phyloP scores from a whole-genome alignment of 2,888 invertebrate species.

The Ormyrus nitidulus region DNA sequence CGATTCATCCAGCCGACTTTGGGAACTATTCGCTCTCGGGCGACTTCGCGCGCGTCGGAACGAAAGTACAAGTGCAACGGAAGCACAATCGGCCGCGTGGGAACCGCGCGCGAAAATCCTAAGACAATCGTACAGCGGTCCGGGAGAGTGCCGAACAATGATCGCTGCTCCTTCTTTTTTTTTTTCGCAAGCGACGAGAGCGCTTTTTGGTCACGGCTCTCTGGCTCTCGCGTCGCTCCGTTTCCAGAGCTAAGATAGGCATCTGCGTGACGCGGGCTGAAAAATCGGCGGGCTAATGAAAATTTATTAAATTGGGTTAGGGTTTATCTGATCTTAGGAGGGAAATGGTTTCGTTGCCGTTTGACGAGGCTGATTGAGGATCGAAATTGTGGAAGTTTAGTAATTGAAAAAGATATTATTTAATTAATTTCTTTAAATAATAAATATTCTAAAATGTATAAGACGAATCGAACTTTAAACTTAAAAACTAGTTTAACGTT shows the following conservation, averaged over 20 bases:
- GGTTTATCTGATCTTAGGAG: too few species aligned
- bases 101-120: background rate
- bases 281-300: background rate
- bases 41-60: background rate
- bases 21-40: too few species aligned
- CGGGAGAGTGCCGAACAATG: conserved; percentile 12
- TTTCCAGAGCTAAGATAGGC: background rate
- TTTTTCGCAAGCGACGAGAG: background rate
- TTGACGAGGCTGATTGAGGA: too few species aligned
- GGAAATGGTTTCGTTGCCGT: too few species aligned
- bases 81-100: background rate
- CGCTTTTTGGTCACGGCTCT: background rate
- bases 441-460: background rate
- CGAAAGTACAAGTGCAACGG: conserved; percentile 31
- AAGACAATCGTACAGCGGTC: conserved; percentile 16
- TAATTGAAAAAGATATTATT: background rate
- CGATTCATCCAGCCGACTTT: background rate
- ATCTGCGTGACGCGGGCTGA: background rate
- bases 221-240: background rate
- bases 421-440: background rate
- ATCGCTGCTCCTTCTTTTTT: background rate
- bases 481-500: background rate
- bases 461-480: background rate
- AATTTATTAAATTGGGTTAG: background rate
- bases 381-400: background rate